Evolutionary conservation across 2,113 vertebrate genomes (phyloP).

Genomic region (Eubucco bourcierii): DNA sequence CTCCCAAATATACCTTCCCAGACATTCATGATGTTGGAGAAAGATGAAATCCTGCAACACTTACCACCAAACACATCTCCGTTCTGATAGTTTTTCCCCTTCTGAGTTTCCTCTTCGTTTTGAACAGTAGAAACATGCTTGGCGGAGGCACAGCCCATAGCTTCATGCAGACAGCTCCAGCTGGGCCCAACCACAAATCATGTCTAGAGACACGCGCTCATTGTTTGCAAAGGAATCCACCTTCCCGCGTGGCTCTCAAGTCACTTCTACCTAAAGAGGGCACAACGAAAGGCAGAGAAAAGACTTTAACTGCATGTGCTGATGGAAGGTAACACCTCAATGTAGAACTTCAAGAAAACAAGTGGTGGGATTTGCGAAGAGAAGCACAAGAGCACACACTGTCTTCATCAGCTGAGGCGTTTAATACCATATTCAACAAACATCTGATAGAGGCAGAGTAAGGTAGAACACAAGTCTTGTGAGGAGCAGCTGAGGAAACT

Average conservation of each 20-base stretch:
- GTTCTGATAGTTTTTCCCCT: conserved; percentile 96
- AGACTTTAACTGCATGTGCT: background rate
- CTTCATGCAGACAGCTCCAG: conserved; percentile 90
- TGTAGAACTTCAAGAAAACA: background rate
- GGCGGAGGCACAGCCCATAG: conserved; percentile 99
- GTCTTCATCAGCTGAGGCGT: background rate
- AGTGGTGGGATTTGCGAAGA: background rate
- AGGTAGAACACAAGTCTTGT: too few species aligned
- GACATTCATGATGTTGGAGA: background rate
- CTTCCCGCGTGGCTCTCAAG: background rate
- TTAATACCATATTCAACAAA: background rate
- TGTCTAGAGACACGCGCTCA: conserved; percentile 78
- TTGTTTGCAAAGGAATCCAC: conserved; percentile 58
- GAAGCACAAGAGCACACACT: background rate
- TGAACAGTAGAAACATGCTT: conserved; percentile 99
- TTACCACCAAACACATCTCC: conserved; percentile 96
- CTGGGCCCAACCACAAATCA: conserved; percentile 82
- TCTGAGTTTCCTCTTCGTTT: conserved; percentile 95
- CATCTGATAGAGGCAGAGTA: background rate
- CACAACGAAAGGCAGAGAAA: conserved; percentile 20
- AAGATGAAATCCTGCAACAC: conserved; percentile 22
- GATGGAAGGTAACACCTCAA: background rate
- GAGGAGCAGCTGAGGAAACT: too few species aligned
- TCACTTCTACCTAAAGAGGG: conserved; percentile 44
- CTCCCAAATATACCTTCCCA: background rate